Conservation (phyloP, 2,888 invertebrate species). For the Nomada goodeniana region DNA sequence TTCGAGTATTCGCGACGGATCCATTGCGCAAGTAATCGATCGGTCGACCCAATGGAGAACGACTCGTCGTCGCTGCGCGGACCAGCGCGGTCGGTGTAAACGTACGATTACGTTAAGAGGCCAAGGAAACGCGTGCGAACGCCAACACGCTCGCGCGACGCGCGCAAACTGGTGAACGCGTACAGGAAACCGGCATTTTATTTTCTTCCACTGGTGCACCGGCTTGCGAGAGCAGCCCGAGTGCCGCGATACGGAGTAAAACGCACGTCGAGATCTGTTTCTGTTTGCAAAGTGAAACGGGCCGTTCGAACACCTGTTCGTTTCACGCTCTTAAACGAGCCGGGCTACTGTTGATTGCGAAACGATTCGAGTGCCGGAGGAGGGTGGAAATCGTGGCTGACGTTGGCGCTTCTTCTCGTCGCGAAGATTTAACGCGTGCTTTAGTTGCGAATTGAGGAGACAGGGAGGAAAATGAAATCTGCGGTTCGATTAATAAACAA, state of each 20-base stretch:
- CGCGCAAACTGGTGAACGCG: conserved; percentile 46
- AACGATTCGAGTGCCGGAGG: background rate
- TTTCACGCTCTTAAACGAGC: background rate
- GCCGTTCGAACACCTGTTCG: conserved; percentile 27
- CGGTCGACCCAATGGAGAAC: conserved; percentile 69
- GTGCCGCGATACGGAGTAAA: background rate
- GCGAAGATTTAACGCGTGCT: background rate
- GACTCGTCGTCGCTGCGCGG: conserved; percentile 67
- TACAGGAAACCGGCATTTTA: conserved; percentile 54
- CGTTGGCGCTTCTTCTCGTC: no score
- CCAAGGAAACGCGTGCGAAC: conserved; percentile 76
- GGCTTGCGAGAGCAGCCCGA: conserved; percentile 12
- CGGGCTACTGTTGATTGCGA: conserved; percentile 13
- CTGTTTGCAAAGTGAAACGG: background rate
- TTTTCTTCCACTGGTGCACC: conserved; percentile 39
- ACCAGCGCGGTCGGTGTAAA: conserved; percentile 68
- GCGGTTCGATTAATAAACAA: no score
- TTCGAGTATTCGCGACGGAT: conserved; percentile 45
- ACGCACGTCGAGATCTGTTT: background rate
- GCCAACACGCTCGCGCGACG: conserved; percentile 41
- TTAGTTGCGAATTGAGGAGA: no score
- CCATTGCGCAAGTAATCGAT: conserved; percentile 72
- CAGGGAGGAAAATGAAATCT: no score
- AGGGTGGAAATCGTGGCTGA: background rate
- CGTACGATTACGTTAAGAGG: conserved; percentile 78